Evolutionary conservation across 2,113 vertebrate species (phyloP).

Genomic region (Pachypanchax playfairii): DNA sequence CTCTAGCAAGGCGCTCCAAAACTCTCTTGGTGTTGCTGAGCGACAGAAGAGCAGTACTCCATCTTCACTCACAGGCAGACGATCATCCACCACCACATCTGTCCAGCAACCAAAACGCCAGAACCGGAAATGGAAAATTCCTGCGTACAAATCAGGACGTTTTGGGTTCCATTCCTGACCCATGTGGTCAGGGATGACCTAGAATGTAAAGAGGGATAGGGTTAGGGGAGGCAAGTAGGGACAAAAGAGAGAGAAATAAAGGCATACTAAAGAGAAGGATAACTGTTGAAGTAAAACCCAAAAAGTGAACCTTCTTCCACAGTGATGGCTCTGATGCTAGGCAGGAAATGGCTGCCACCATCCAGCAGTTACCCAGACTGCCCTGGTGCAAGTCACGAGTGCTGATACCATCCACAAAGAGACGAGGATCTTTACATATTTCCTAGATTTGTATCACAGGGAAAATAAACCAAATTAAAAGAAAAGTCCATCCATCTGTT

Average conservation of each 20-base stretch:
- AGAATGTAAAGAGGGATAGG: not conserved
- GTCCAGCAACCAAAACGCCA: conserved; percentile 82
- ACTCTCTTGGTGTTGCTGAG: conserved; percentile 79
- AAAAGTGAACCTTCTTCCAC: conserved; percentile 81
- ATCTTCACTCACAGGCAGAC: conserved; percentile 76
- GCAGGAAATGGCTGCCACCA: conserved; percentile 85
- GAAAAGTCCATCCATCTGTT: not conserved
- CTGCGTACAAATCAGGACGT: conserved; percentile 70
- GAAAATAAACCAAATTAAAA: rapidly evolving
- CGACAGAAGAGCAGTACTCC: conserved; percentile 84
- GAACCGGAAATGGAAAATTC: conserved; percentile 85
- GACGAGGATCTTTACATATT: conserved; percentile 81
- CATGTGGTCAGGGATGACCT: conserved; percentile 83
- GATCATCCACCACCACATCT: conserved; percentile 85
- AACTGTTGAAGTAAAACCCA: not conserved
- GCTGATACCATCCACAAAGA: conserved; percentile 86
- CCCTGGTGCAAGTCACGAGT: conserved; percentile 85
- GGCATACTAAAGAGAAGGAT: no score
- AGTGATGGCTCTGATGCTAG: conserved; percentile 80
- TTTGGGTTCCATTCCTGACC: conserved; percentile 85
- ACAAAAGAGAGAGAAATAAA: not conserved
- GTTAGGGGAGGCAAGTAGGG: not conserved
- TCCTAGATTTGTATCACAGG: conserved; percentile 60
- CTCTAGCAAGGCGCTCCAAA: conserved; percentile 85
- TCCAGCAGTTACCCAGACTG: conserved; percentile 87